phyloP scores from a whole-genome alignment of 2,113 vertebrate species.

The Ophthalmolycus amberensis region DNA sequence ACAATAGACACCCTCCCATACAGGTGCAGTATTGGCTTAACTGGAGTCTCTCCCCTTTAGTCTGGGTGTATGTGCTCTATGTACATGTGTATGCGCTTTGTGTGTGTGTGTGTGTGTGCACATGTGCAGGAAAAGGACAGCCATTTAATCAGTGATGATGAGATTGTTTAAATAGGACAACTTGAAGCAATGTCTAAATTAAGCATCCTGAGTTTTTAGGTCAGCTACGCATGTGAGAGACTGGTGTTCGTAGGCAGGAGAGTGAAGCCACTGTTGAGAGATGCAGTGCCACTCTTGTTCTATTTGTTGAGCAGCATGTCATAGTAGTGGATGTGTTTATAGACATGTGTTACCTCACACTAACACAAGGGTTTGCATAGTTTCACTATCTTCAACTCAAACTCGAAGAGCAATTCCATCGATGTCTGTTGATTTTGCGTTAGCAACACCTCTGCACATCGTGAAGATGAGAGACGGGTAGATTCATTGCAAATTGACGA shows the following conservation, averaged over 20 bases:
- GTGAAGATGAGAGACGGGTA: background rate
- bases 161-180: slow-evolving; percentile 74
- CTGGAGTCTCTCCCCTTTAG: background rate
- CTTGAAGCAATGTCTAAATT: slow-evolving; percentile 75
- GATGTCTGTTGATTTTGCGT: slow-evolving; percentile 11
- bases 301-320: slow-evolving; percentile 6
- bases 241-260: slow-evolving; percentile 29
- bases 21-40: slow-evolving; percentile 69
- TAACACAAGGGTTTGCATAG: slow-evolving; percentile 20
- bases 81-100: slow-evolving; percentile 10
- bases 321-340: background rate
- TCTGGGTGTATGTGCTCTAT: background rate
- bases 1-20: slow-evolving; percentile 56
- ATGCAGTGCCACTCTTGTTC: slow-evolving; percentile 29
- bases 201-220: slow-evolving; percentile 75
- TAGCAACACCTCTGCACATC: background rate
- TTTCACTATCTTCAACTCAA: slow-evolving; percentile 6
- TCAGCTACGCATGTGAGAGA: slow-evolving; percentile 63
- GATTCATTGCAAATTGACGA: background rate
- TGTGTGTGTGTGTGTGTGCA: background rate
- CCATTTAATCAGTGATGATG: slow-evolving; percentile 67
- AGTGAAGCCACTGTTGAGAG: slow-evolving; percentile 31
- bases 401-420: slow-evolving; percentile 6
- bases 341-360: background rate
- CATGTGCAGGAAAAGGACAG: slow-evolving; percentile 26